These are phyloP conservation scores for Mormyrops attenuatus DNA, from an alignment of 2,797 vertebrate genomes.

Conservation along the genomic window DNA sequence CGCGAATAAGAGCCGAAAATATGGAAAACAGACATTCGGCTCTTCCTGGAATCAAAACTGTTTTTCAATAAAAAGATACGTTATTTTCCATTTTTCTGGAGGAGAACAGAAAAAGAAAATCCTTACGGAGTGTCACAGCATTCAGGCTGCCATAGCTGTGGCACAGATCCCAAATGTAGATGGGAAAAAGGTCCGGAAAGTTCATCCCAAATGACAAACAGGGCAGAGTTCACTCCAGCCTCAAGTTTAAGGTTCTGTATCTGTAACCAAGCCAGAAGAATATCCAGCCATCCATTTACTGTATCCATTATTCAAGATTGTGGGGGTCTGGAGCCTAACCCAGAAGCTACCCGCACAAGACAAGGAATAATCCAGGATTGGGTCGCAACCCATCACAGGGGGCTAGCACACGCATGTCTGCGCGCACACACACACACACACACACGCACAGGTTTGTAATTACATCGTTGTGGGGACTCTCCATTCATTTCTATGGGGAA, in stretches of 20 bases:
- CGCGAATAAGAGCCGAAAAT: not conserved
- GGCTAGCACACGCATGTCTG: not conserved
- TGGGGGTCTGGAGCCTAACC: not conserved
- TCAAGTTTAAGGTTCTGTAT: not conserved
- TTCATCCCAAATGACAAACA: not conserved
- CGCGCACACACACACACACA: not conserved
- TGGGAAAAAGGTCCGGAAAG: not conserved
- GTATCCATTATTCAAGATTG: not conserved
- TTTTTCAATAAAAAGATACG: not conserved
- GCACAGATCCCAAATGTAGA: not conserved
- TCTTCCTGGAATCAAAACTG: constrained; percentile 10
- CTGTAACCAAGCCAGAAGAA: not conserved
- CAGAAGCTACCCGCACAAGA: not conserved
- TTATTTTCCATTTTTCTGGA: not conserved
- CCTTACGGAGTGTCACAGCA: not conserved
- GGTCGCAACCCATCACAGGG: not conserved
- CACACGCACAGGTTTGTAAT: not conserved
- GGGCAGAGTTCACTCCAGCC: not conserved
- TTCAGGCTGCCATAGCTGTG: not conserved
- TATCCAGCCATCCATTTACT: not conserved
- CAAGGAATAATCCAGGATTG: not conserved
- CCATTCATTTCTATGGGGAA: not conserved
- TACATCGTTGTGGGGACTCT: not conserved
- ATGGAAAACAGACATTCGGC: not conserved
- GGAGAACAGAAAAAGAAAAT: not conserved